Percentiles rank a stretch among this genome's conserved stretches.
These are phyloP conservation scores for Cavia porcellus DNA, from an alignment of 2,113 vertebrate genomes.

Conservation along the genomic window DNA sequence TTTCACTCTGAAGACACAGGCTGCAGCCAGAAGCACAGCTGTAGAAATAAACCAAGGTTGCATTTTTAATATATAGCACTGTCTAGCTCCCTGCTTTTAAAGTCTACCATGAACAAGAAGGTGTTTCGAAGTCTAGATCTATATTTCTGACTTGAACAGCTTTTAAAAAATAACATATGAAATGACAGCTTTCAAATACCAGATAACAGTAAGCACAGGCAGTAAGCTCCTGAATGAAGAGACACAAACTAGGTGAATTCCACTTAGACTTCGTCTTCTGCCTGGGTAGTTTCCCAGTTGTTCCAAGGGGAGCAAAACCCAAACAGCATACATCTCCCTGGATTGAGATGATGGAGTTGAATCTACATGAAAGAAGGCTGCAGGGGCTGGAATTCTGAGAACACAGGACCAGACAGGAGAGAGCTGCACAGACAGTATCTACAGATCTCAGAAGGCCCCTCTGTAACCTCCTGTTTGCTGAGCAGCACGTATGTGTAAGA, in stretches of 20 bases:
- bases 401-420: neutral
- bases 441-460: neutral
- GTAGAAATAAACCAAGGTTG: slow-evolving; percentile 41
- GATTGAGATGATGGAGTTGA: neutral
- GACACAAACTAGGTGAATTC: slow-evolving; percentile 3
- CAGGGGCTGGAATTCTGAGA: neutral
- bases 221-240: neutral
- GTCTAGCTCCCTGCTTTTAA: neutral
- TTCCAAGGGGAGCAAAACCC: neutral
- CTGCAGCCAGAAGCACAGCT: neutral
- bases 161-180: neutral
- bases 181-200: neutral
- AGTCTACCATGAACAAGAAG: neutral
- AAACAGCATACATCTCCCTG: neutral
- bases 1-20: slow-evolving; percentile 48
- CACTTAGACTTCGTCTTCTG: neutral
- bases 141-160: neutral
- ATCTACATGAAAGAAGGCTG: neutral
- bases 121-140: neutral
- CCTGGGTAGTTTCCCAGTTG: neutral
- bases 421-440: neutral
- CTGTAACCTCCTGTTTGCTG: neutral
- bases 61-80: neutral
- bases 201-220: neutral
- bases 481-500: neutral